Base-by-base conservation (phyloP, 1,140 invertebrate species). In the Tribolium madens region DNA sequence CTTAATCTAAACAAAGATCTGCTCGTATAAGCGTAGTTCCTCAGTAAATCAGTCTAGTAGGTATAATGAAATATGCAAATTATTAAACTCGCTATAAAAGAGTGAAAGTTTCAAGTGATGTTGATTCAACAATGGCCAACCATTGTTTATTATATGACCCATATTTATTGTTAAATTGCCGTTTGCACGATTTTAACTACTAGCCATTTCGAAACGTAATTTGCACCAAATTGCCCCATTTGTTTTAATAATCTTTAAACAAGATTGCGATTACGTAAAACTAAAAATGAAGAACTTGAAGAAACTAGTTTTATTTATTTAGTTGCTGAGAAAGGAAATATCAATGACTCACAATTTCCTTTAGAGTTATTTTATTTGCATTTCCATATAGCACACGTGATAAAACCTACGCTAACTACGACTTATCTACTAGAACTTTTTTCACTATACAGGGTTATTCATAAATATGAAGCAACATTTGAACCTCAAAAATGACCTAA, bases 71-170 rank as follows among this genome's bases (percentile, higher is more conserved):
- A 64, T 64, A 64, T 64, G 57, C 57, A 64, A 64, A 64, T 64
- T 64, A 64, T 64, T n/a, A 64, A 17, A 9, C 14, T 57, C 17
- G n/a, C n/a, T 33, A 64, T 64, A 64, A 33, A 42, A 42, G n/a
- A 64, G 57, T 64, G 57, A 64, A 64, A 64, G 57, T 64, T 64
- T 64, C 14, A 64, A 26, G 48, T 64, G 57, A 64, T 64, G 21
- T 9, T 33, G 57, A 14, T 31, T 26, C 57, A 75, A 75, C 73
- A 75, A 75, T 75, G 48, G 57, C 26, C 73, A 68, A 50, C 57
- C 42, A 75, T 75, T 75, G 57, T 75, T 64, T 33, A 64, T 18
- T 64, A 12, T n/a, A n/a, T 64, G 57, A 64, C 57, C 57, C 26
- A 64, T 64, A 64, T 64, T 64, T 64, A 64, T 64, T 64, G 52